These are phyloP conservation scores for Dipodomys spectabilis DNA, from an alignment of 2,113 vertebrate species.

Conservation along the genomic window DNA sequence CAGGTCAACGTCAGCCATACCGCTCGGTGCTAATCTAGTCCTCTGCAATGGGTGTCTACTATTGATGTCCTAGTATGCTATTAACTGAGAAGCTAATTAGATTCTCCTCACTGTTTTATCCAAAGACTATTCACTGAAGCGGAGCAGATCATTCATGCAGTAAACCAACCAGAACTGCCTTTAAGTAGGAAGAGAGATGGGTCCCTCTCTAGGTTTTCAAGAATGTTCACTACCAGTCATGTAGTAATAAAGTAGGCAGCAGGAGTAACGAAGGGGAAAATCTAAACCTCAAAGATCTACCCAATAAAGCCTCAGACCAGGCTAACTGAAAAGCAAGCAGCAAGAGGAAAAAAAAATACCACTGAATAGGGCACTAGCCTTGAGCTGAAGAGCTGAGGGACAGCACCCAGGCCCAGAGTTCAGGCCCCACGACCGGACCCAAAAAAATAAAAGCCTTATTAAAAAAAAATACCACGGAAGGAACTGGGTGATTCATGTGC, in stretches of 20 bases:
- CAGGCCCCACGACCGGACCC: too few species aligned
- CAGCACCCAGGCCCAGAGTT: too few species aligned
- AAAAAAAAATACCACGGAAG: neutral
- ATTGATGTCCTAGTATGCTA: neutral
- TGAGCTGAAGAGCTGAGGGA: too few species aligned
- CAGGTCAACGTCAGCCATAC: neutral
- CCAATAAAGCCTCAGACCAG: neutral
- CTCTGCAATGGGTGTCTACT: neutral
- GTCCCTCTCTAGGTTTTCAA: neutral
- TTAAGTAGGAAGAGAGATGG: neutral
- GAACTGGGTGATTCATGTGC: neutral
- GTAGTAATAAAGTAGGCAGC: neutral
- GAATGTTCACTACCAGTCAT: neutral
- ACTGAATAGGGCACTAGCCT: too few species aligned
- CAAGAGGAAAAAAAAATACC: neutral
- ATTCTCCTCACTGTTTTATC: neutral
- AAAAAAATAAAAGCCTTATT: too few species aligned
- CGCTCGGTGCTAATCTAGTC: accelerated
- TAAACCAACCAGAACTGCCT: neutral
- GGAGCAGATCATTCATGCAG: neutral
- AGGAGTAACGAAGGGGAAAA: neutral
- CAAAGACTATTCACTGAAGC: neutral
- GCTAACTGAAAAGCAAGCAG: neutral
- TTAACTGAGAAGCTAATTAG: neutral
- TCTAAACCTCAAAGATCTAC: neutral